Evolutionary conservation across 2,113 vertebrate genomes (phyloP), one percentile per base, ranked within the genome.

Genomic region (Archocentrus centrarchus): DNA sequence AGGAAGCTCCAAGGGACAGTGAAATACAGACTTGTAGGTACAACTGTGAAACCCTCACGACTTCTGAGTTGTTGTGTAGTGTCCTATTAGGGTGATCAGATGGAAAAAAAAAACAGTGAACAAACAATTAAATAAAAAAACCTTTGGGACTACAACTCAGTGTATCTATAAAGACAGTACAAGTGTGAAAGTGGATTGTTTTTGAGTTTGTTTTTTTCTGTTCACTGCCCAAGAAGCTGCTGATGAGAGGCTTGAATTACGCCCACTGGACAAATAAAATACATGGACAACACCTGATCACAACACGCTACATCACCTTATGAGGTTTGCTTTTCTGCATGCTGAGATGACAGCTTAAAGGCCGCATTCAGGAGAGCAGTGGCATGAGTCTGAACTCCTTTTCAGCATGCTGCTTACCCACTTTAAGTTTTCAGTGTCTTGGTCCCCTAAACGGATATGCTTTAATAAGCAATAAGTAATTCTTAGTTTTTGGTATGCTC

Each of bases 221-320:
- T 61, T 53, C 55, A 1, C n/a, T 68, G 11, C 8, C 30, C 20
- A 64, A 58, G 41, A 59, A 64, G 39, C 14, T 30, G 35, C 20
- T 0, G 57, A 79, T 79, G 53, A 81, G 39, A 44, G 17, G 37
- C 22, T 84, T 41, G 17, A 85, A 50, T 86, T 66, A 22, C 37
- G 79, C 85, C 18, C 66, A n/a, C 53, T 61, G 41, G 59, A 18
- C 32, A 68, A 78, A 86, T 35, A 75, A 81, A 57, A 75, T 30
- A 60, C 32, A 37, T 11, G 39, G 20, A 77, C 37, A 79, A 53
- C 18, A 58, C 80, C 17, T 1, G 0, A 79, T 81, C 37, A 0
- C 44, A 80, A 47, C 64, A 24, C 11, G 75, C 15, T 20, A 24
- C 63, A 66, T 55, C 13, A 61, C 37, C 63, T 81, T 17, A 58